Percentiles rank a stretch among this genome's conserved stretches.
phyloP scores from a whole-genome alignment of 2,113 vertebrate species.

The Brachionichthys hirsutus region DNA sequence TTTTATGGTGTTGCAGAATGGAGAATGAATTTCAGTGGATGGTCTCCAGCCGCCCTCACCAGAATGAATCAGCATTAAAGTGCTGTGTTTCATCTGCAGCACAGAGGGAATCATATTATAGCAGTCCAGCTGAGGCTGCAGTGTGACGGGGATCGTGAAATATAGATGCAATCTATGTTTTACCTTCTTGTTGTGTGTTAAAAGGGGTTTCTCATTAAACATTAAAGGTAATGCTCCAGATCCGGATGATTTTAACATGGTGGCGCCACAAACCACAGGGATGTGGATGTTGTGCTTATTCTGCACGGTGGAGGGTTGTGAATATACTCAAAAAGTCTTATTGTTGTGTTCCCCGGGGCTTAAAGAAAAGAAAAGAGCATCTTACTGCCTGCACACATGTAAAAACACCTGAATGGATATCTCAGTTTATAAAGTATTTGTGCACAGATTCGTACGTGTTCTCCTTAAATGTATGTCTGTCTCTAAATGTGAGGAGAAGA shows the following conservation, averaged over 20 bases:
- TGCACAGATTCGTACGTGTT: neutral
- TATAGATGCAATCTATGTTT: constrained; percentile 3
- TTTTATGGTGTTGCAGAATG: constrained; percentile 33
- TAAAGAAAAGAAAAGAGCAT: too few species aligned
- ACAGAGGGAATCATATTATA: neutral
- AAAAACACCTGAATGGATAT: constrained; percentile 2
- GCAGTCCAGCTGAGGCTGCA: neutral
- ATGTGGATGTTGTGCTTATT: too few species aligned
- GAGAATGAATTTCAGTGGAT: constrained; percentile 16
- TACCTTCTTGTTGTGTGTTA: constrained; percentile 4
- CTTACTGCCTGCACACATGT: neutral
- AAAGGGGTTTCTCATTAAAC: neutral
- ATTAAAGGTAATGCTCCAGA: neutral
- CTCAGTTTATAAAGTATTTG: neutral
- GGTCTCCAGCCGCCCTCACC: neutral
- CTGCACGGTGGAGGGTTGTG: too few species aligned
- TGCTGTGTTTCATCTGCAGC: constrained; percentile 19
- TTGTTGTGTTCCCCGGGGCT: too few species aligned
- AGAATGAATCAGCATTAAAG: constrained; percentile 4
- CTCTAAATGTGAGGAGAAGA: too few species aligned
- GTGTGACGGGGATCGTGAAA: constrained; percentile 1
- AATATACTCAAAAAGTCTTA: too few species aligned
- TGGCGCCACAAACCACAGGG: too few species aligned
- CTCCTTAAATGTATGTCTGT: too few species aligned
- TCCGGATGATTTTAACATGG: constrained; percentile 1